Evolutionary conservation across 2,113 vertebrate genomes (phyloP), one percentile per base, ranked within the genome.

Genomic region (Gulo gulo): DNA sequence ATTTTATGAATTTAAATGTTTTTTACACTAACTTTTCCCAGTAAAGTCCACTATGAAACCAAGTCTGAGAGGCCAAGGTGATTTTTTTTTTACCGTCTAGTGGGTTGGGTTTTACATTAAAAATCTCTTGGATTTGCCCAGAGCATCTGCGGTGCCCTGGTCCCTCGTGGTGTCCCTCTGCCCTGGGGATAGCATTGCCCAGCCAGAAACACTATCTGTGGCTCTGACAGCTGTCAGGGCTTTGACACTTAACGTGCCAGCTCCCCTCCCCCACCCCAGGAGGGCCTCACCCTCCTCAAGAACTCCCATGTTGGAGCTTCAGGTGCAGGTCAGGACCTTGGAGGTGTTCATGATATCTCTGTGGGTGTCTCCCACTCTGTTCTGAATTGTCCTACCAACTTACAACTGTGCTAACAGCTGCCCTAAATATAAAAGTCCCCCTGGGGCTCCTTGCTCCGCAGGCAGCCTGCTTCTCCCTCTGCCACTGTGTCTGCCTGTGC

Each of bases 11-110:
- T 98, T 93, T 94, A 83, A 29, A 94, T 97, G 74, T 97, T 29
- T 98, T 98, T 98, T 98, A 98, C 96, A 98, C 96, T 88, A 96
- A 98, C 98, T 18, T 78, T 52, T 95, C 88, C 97, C 98, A 94
- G 78, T 94, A 86, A 94, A 97, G 97, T 34, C 82, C 94, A 20
- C 88, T 13, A 31, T 92, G 69, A n/a, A 96, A 87, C 95, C 80
- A 95, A 65, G 42, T 47, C 81, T 61, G 29, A 79, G 4, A 7
- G 92, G 91, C 82, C 89, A 69, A 0, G 57, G 82, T 59, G 0
- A 0, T 16, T 9, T 59, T 63, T 59, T 63, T 39, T 93, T 83
- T 57, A 26, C 86, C 47, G 87, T 86, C 59, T 24, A 42, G 26
- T 73, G n/a, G 71, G 13, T 42, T 0, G 0, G 9, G 31, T 50